Conservation (phyloP, 1,140 invertebrate genomes). For the Drosophila equinoxialis region DNA sequence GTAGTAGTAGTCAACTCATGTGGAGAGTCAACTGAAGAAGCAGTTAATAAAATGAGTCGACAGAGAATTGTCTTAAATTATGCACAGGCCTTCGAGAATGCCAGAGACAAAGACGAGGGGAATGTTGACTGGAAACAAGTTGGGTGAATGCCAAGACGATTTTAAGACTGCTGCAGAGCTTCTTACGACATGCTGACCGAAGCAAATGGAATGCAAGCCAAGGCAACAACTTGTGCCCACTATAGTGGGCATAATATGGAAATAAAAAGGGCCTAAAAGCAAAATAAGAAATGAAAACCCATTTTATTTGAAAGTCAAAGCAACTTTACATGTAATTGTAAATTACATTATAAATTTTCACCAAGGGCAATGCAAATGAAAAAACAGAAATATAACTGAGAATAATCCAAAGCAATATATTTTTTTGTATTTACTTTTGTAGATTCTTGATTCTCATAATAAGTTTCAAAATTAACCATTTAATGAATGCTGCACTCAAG, state of each 20-base stretch:
- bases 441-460: too few relatives aligned
- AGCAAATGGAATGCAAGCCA: constrained; percentile 22
- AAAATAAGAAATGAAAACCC: constrained; percentile 40
- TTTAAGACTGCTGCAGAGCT: neutral
- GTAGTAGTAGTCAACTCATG: constrained; percentile 46
- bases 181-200: constrained; percentile 30
- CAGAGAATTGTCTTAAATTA: constrained; percentile 61
- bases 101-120: constrained; percentile 1
- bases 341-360: neutral
- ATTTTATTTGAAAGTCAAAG: constrained; percentile 11
- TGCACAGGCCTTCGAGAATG: constrained; percentile 26
- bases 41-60: constrained; percentile 51
- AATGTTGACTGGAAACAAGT: neutral
- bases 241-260: constrained; percentile 40
- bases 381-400: too few relatives aligned
- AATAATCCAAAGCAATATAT: too few relatives aligned
- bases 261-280: constrained; percentile 50
- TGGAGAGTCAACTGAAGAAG: constrained; percentile 32
- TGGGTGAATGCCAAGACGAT: constrained; percentile 15
- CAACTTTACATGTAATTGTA: neutral
- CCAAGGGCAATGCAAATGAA: too few relatives aligned
- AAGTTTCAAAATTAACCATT: too few relatives aligned
- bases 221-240: constrained; percentile 16
- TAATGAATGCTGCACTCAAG: too few relatives aligned
- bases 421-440: too few relatives aligned